Conservation (phyloP, 2,888 invertebrate genomes). For the Agrotis exclamationis region DNA sequence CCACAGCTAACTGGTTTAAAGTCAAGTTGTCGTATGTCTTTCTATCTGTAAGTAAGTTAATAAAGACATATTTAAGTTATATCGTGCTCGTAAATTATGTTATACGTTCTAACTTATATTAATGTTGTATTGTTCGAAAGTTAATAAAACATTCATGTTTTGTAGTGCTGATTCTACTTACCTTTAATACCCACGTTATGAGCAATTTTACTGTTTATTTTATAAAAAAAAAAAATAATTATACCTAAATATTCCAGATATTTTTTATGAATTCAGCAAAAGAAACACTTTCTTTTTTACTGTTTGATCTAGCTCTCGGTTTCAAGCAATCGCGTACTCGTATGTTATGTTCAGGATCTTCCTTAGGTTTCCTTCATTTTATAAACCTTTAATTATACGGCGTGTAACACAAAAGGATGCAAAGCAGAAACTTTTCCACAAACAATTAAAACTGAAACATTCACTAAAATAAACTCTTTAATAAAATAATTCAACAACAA, state of each 20-base stretch:
- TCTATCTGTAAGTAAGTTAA: background rate
- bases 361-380: no score
- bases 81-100: slow-evolving; percentile 19
- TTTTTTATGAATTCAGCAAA: no score
- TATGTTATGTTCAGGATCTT: no score
- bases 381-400: no score
- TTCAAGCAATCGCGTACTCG: no score
- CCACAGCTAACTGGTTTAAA: no score
- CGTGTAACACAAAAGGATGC: no score
- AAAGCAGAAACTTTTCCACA: background rate
- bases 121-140: slow-evolving; percentile 6
- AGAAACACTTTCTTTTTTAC: no score
- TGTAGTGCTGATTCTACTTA: background rate
- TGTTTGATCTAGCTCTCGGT: no score
- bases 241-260: no score
- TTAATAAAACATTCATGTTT: background rate
- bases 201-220: background rate
- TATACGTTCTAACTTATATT: background rate
- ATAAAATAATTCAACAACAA: slow-evolving; percentile 6
- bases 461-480: slow-evolving; percentile 23
- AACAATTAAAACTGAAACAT: slow-evolving; percentile 16
- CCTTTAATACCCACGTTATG: no score
- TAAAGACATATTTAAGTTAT: slow-evolving; percentile 1
- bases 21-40: background rate
- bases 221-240: no score